Evolutionary conservation across 2,113 vertebrate genomes (phyloP).

Genomic region (Myrmophylax atrothorax): DNA sequence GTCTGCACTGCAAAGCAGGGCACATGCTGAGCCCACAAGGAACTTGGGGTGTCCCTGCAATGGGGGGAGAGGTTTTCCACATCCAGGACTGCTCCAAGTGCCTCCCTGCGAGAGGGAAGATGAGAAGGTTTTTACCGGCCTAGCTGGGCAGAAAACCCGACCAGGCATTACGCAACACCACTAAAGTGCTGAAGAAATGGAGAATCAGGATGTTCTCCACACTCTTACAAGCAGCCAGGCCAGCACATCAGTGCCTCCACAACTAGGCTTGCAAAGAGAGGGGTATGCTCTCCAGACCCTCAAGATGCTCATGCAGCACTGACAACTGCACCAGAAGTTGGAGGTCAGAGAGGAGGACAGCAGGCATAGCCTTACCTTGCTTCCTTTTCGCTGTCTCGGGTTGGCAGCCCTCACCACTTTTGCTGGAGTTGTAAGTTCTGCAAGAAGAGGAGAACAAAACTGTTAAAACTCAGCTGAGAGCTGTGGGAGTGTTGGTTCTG

Average conservation of each 20-base stretch:
- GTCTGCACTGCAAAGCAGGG: background rate
- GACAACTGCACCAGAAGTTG: background rate
- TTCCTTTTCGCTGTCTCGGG: conserved; percentile 86
- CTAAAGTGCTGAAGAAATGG: background rate
- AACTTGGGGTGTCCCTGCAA: background rate
- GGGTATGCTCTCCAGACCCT: background rate
- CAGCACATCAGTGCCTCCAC: background rate
- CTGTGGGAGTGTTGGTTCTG: background rate
- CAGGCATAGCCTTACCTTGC: conserved; percentile 83
- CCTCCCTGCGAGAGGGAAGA: fast-evolving
- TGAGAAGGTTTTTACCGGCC: background rate
- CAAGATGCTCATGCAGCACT: background rate
- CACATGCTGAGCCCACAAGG: background rate
- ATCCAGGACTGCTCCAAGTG: background rate
- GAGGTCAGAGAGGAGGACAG: fast-evolving
- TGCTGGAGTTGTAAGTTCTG: conserved; percentile 87
- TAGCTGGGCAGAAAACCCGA: background rate
- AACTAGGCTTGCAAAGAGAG: background rate
- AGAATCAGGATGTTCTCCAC: background rate
- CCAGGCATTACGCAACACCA: background rate
- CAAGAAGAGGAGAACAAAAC: conserved; percentile 31
- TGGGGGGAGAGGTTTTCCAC: background rate
- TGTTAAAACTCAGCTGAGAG: background rate
- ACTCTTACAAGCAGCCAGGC: background rate
- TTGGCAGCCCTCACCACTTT: conserved; percentile 94